A percentile compares a stretch with the other conserved stretches of the same genome.
These are phyloP conservation scores for Sarcophaga rosellei DNA, from an alignment of 2,888 invertebrate genomes.

Conservation along the genomic window DNA sequence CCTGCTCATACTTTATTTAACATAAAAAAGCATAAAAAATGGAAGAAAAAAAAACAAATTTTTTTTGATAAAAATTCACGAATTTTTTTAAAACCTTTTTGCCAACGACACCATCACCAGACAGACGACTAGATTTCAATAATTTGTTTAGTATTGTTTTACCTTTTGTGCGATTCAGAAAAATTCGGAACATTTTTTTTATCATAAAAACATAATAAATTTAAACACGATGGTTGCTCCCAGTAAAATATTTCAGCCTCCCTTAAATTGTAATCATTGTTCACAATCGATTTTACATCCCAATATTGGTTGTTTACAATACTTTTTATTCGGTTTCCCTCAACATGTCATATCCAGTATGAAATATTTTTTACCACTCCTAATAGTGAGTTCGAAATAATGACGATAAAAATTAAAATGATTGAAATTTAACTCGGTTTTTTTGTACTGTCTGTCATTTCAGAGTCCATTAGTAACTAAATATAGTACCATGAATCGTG, in stretches of 20 bases:
- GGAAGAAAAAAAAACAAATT: too few relatives aligned
- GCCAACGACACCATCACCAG: too few relatives aligned
- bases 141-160: constrained; percentile 6
- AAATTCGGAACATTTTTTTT: neutral
- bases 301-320: constrained; percentile 59
- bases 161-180: constrained; percentile 30
- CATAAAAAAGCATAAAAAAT: too few relatives aligned
- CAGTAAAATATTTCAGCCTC: constrained; percentile 64
- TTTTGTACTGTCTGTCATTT: neutral
- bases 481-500: constrained; percentile 61
- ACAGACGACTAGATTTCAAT: too few relatives aligned
- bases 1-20: too few relatives aligned
- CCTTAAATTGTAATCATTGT: constrained; percentile 58
- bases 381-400: constrained; percentile 67
- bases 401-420: neutral
- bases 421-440: neutral
- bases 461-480: constrained; percentile 71
- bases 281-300: constrained; percentile 66
- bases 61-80: too few relatives aligned
- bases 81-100: too few relatives aligned
- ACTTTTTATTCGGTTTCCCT: constrained; percentile 53
- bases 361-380: constrained; percentile 74
- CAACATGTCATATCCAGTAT: constrained; percentile 28
- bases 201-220: neutral
- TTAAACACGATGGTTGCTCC: constrained; percentile 60